Percentiles rank a stretch among this genome's conserved stretches.
Evolutionary conservation across 2,113 vertebrate genomes (phyloP).

Genomic region (Passer montanus): DNA sequence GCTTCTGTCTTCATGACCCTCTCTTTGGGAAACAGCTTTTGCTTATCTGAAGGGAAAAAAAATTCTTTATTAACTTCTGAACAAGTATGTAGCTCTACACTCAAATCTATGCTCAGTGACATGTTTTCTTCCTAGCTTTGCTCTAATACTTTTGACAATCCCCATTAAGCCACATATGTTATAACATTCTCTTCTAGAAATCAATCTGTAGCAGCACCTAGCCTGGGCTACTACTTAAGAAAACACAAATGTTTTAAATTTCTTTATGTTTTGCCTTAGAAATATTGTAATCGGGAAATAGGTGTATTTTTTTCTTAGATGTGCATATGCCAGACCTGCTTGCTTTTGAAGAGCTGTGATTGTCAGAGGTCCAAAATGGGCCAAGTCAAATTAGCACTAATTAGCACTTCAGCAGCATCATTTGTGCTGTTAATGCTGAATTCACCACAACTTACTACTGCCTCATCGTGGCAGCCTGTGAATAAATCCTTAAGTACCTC

Average conservation of each 20-base stretch:
- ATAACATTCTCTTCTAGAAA: neutral
- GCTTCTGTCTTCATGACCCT: neutral
- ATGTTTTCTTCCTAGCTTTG: neutral
- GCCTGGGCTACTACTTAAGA: neutral
- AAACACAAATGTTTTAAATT: neutral
- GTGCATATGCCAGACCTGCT: neutral
- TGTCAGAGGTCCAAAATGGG: conserved; percentile 34
- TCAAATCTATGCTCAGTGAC: neutral
- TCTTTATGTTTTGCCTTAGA: neutral
- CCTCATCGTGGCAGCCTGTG: conserved; percentile 63
- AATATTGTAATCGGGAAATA: neutral
- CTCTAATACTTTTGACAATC: neutral
- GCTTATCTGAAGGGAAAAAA: neutral
- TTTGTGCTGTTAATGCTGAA: conserved; percentile 25
- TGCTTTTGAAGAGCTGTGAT: neutral
- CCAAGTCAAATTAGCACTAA: conserved; percentile 42
- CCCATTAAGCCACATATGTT: neutral
- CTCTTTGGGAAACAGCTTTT: conserved; percentile 37
- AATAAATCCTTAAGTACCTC: conserved; percentile 32
- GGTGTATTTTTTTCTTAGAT: neutral
- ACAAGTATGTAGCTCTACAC: neutral
- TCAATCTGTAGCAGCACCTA: neutral
- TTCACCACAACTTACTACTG: conserved; percentile 65
- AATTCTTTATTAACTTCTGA: neutral
- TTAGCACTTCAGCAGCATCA: conserved; percentile 35